Evolutionary conservation across 2,888 invertebrate species (phyloP), one percentile per base, ranked within the genome.

Genomic region (Tipula vernalis): DNA sequence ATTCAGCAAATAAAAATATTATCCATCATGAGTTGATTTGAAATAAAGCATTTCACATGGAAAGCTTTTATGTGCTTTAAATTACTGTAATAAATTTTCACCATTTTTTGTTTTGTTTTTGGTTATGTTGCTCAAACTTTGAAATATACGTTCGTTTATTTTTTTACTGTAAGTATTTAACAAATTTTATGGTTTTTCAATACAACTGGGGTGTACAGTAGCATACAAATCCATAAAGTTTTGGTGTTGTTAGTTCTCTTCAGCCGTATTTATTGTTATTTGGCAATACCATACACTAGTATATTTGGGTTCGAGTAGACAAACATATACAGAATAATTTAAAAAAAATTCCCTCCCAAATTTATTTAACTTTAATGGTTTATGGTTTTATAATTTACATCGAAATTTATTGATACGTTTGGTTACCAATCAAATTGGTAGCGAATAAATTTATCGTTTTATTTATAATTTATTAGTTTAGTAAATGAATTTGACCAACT

Each of bases 61-160:
- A 71, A 71, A 71, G 71, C 28, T 71, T 71, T 71, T 71, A 71
- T 71, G 28, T 71, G 71, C 71, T 71, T 71, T 71, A 71, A 71
- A 71, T 71, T 71, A 71, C 71, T 71, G 71, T 71, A 71, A 71
- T 71, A 71, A 71, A 71, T 71, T 71, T 71, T 71, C 71, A 71
- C 71, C 71, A 71, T 28, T 71, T 51, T 71, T 18, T 71, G 12
- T 71, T 71, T 71, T 10, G 18, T 13, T 51, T 51, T 51, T 51
- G n/a, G 18, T 18, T 71, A 10, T 28, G 4, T 71, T 57, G 51
- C 51, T 71, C 28, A 10, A 71, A 71, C 10, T 71, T 71, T 28
- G 71, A 71, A 71, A 71, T 71, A 71, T 28, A 71, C 10, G 71
- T 71, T 71, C 71, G 12, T 71, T 10, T 51, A 51, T 15, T 15